Conservation (phyloP, 2,888 invertebrate species). For the Sceliomorpha sp. region DNA sequence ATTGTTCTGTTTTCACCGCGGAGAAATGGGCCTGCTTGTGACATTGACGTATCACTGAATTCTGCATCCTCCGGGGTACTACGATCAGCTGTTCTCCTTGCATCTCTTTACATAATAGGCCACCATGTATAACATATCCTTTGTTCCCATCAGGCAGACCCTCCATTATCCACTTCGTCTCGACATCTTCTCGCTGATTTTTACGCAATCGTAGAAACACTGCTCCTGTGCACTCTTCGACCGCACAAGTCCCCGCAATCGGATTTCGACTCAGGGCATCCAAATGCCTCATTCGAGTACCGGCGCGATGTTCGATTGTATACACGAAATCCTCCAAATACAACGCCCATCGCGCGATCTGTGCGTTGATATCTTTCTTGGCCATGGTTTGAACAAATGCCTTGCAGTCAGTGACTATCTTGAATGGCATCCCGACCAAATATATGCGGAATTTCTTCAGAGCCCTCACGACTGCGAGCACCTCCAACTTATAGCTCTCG, state of each 20-base stretch:
- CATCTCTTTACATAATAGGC: not conserved
- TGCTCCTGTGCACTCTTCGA: not conserved
- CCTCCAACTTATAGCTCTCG: constrained; percentile 26
- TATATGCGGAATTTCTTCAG: constrained; percentile 22
- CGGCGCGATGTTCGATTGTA: constrained; percentile 2
- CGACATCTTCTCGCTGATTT: not conserved
- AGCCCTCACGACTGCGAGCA: constrained; percentile 11
- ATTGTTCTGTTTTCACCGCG: too few relatives aligned
- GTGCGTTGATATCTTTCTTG: not conserved
- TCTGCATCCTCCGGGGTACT: not conserved
- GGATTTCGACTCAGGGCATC: constrained; percentile 11
- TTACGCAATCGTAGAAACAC: not conserved
- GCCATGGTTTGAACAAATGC: constrained; percentile 3
- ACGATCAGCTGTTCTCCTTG: not conserved
- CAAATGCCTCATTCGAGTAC: constrained; percentile 6
- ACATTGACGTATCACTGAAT: not conserved
- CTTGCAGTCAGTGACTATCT: too few relatives aligned
- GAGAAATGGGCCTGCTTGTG: constrained; percentile 5
- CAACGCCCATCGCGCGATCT: constrained; percentile 4
- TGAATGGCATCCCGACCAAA: too few relatives aligned
- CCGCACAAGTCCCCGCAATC: not conserved
- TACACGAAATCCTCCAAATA: constrained; percentile 1
- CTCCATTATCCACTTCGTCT: not conserved
- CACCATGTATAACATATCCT: not conserved
- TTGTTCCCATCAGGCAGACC: not conserved